phyloP scores from a whole-genome alignment of 1,140 invertebrate species.

The Camponotus floridanus region DNA sequence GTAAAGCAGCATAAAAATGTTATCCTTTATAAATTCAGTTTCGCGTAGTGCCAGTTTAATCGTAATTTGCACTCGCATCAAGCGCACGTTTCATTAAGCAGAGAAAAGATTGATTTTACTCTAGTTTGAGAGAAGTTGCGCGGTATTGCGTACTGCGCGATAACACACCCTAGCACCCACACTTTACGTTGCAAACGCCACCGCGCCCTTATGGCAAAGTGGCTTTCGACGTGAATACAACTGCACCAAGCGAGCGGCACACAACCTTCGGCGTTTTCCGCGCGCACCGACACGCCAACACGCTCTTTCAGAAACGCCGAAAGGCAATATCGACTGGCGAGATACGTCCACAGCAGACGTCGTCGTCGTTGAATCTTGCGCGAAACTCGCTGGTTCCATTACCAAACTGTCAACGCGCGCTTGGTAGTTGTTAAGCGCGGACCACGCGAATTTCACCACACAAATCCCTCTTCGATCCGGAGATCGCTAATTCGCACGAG shows the following conservation, averaged over 20 bases:
- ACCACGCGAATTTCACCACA: constrained; percentile 49
- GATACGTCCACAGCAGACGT: constrained; percentile 67
- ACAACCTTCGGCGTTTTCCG: constrained; percentile 65
- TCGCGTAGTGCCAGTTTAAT: not conserved
- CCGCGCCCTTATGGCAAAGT: constrained; percentile 67
- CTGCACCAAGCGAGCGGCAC: constrained; percentile 53
- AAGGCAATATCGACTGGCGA: constrained; percentile 75
- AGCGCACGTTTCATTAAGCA: constrained; percentile 44
- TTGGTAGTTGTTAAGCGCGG: constrained; percentile 48
- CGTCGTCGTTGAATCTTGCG: constrained; percentile 69
- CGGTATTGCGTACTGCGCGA: constrained; percentile 52
- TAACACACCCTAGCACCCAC: constrained; percentile 31
- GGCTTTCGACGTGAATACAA: constrained; percentile 71
- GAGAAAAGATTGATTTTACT: constrained; percentile 54
- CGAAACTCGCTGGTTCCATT: constrained; percentile 65
- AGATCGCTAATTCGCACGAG: constrained; percentile 48
- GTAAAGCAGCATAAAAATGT: not conserved
- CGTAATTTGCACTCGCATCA: constrained; percentile 25
- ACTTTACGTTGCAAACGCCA: constrained; percentile 47
- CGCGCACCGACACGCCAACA: constrained; percentile 48
- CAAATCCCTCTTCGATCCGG: constrained; percentile 20
- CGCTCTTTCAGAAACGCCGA: constrained; percentile 70
- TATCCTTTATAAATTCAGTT: constrained; percentile 19
- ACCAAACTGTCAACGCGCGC: constrained; percentile 61
- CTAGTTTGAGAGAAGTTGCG: constrained; percentile 47